Conservation (phyloP, 2,113 vertebrate species). For the Passer domesticus region DNA sequence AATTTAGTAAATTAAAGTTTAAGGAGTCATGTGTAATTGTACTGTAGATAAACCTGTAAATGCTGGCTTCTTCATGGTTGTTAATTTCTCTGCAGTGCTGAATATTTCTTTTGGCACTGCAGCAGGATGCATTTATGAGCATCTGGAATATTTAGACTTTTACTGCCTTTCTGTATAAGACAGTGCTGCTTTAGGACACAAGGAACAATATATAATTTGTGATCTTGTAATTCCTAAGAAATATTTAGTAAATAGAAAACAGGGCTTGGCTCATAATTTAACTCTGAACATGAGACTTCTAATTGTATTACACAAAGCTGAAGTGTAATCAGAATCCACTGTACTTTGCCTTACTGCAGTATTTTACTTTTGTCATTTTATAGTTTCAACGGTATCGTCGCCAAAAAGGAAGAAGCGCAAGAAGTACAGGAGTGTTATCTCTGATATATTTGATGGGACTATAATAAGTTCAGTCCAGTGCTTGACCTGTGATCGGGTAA, state of each 20-base stretch:
- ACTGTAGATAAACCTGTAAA: background rate
- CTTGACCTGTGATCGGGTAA: constrained; percentile 93
- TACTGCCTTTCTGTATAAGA: background rate
- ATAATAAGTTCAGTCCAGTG: constrained; percentile 98
- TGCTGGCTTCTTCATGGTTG: background rate
- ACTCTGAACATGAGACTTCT: background rate
- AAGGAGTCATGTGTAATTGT: background rate
- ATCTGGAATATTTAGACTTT: background rate
- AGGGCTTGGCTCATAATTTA: background rate
- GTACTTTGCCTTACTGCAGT: background rate
- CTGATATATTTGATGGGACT: constrained; percentile 95
- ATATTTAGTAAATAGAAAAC: background rate
- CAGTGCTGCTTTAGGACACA: background rate
- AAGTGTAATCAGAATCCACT: background rate
- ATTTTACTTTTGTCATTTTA: constrained; percentile 27
- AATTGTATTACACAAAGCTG: background rate
- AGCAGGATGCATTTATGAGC: background rate
- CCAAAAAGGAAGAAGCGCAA: constrained; percentile 90
- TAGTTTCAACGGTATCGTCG: constrained; percentile 77
- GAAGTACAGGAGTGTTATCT: constrained; percentile 94
- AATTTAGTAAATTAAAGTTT: background rate
- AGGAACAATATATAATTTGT: no score
- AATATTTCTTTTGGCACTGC: background rate
- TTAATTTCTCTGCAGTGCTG: background rate
- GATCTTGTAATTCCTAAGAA: background rate